A percentile compares a stretch with the other conserved stretches of the same genome.
Conservation (phyloP, 2,888 invertebrate genomes). For the Troides aeacus region DNA sequence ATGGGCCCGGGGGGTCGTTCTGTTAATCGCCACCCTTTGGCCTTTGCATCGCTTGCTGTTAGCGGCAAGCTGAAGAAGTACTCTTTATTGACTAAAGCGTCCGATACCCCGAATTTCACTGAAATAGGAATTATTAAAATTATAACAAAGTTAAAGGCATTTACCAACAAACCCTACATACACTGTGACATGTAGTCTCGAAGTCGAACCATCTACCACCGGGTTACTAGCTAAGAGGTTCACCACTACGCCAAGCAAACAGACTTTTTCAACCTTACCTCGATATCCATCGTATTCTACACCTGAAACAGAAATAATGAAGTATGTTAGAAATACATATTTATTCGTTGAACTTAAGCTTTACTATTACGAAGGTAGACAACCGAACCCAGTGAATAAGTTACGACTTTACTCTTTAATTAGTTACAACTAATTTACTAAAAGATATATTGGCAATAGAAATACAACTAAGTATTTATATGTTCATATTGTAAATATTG, state of each 20-base stretch:
- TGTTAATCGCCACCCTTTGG: slow-evolving; percentile 59
- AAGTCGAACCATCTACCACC: too few species aligned
- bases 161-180: too few species aligned
- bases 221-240: too few species aligned
- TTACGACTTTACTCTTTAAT: too few species aligned
- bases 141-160: neutral
- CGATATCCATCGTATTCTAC: slow-evolving; percentile 44
- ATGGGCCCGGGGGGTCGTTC: slow-evolving; percentile 58
- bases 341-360: neutral
- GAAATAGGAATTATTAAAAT: slow-evolving; percentile 9
- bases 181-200: too few species aligned
- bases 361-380: too few species aligned
- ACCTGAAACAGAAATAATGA: slow-evolving; percentile 38
- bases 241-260: too few species aligned
- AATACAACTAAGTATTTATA: too few species aligned
- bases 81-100: slow-evolving; percentile 63
- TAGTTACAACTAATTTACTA: too few species aligned
- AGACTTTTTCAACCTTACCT: slow-evolving; percentile 32
- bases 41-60: slow-evolving; percentile 60
- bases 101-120: slow-evolving; percentile 75
- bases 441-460: too few species aligned
- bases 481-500: too few species aligned
- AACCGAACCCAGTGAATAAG: too few species aligned
- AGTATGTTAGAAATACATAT: neutral
- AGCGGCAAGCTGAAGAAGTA: slow-evolving; percentile 72